phyloP scores from a whole-genome alignment of 2,888 invertebrate genomes.

The Aethes cnicana region DNA sequence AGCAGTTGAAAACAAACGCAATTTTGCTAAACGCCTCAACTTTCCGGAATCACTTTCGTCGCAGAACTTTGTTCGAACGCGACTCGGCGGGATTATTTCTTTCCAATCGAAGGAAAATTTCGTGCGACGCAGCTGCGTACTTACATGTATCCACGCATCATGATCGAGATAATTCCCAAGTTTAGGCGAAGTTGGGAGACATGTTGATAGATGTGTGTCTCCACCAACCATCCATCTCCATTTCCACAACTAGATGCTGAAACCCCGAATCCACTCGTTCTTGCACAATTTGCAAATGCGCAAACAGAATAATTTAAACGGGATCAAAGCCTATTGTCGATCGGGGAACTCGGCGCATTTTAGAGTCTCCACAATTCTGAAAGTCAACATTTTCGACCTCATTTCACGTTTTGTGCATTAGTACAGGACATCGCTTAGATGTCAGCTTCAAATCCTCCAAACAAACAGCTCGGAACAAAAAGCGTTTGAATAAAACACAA shows the following conservation, averaged over 20 bases:
- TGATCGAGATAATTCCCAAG: slow-evolving; percentile 19
- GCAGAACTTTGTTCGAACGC: background rate
- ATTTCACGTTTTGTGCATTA: slow-evolving; percentile 12
- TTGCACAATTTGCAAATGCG: slow-evolving; percentile 14
- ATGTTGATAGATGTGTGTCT: slow-evolving; percentile 27
- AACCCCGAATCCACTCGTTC: no score
- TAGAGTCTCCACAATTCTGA: no score
- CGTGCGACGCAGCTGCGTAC: slow-evolving; percentile 6
- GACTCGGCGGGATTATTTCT: background rate
- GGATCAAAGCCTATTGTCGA: slow-evolving; percentile 7
- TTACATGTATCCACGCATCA: slow-evolving; percentile 19
- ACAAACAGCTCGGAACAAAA: slow-evolving; percentile 27
- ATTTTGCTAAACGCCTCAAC: no score
- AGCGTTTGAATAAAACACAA: slow-evolving; percentile 24
- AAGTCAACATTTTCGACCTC: no score
- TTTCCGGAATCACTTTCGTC: no score
- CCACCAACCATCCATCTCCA: slow-evolving; percentile 11
- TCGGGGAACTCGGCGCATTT: no score
- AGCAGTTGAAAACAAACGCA: no score
- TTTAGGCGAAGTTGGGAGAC: slow-evolving; percentile 14
- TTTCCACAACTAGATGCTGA: slow-evolving; percentile 1
- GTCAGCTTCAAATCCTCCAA: slow-evolving; percentile 24
- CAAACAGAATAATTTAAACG: slow-evolving; percentile 26
- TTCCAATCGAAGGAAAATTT: background rate
- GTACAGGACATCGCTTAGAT: slow-evolving; percentile 25